A percentile compares a stretch with the other conserved stretches of the same genome.
phyloP scores from a whole-genome alignment of 2,888 invertebrate genomes.

The Epistrophe grossulariae region DNA sequence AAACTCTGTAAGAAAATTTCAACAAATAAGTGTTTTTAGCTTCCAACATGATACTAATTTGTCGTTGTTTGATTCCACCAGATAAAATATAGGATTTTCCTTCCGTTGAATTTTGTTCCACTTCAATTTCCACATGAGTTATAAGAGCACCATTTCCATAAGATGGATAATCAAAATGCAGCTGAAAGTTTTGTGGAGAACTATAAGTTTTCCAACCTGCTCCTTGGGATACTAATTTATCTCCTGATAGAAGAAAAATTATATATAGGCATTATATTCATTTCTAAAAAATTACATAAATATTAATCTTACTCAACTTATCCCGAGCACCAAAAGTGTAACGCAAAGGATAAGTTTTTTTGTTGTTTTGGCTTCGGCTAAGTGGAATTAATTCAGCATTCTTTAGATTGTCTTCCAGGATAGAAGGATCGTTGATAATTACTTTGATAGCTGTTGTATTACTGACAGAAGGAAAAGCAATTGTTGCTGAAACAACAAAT shows the following conservation, averaged over 20 bases:
- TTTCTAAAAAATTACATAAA: not conserved
- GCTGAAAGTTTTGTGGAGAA: conserved; percentile 59
- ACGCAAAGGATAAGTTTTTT: not conserved
- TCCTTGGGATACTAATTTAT: conserved; percentile 69
- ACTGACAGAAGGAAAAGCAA: not conserved
- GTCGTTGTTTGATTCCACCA: conserved; percentile 77
- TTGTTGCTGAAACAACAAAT: not conserved
- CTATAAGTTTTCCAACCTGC: conserved; percentile 46
- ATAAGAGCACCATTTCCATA: conserved; percentile 73
- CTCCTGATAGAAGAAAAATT: conserved; percentile 48
- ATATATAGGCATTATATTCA: not conserved
- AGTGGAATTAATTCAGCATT: not conserved
- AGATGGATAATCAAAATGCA: conserved; percentile 75
- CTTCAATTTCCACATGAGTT: conserved; percentile 73
- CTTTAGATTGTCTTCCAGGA: not conserved
- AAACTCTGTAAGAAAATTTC: too few relatives aligned
- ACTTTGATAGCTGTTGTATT: too few relatives aligned
- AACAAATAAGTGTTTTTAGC: not conserved
- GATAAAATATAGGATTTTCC: conserved; percentile 73
- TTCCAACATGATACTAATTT: conserved; percentile 73
- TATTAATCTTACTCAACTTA: not conserved
- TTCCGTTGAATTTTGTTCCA: conserved; percentile 74
- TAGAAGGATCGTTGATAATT: too few relatives aligned
- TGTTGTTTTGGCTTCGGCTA: not conserved
- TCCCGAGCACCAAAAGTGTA: conserved; percentile 20